phyloP scores from a whole-genome alignment of 2,888 invertebrate species.

The Drosophila peninsularis region DNA sequence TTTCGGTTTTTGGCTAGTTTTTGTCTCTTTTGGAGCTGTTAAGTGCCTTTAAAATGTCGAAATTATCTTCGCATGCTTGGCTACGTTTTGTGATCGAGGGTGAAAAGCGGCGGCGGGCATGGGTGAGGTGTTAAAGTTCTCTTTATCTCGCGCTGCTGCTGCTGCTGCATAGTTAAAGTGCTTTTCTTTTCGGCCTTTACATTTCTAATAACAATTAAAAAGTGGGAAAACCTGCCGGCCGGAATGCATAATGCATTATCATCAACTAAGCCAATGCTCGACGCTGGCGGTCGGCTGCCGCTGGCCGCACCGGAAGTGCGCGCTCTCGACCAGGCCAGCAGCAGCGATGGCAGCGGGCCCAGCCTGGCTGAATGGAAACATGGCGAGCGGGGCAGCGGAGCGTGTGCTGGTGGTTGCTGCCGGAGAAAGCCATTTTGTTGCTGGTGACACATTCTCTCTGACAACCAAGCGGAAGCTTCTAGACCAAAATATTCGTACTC shows the following conservation, averaged over 20 bases:
- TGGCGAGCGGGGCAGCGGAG: constrained; percentile 49
- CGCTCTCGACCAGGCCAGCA: constrained; percentile 40
- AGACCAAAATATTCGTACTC: background rate
- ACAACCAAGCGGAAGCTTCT: constrained; percentile 17
- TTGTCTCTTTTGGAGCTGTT: constrained; percentile 47
- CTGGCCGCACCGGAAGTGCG: constrained; percentile 48
- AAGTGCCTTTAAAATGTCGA: constrained; percentile 71
- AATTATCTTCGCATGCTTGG: constrained; percentile 73
- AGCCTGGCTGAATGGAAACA: constrained; percentile 19
- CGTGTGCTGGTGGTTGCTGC: constrained; percentile 41
- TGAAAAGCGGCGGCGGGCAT: constrained; percentile 15
- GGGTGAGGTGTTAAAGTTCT: constrained; percentile 67
- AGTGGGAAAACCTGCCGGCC: constrained; percentile 53
- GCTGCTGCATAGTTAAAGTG: constrained; percentile 42
- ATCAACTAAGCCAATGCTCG: constrained; percentile 45
- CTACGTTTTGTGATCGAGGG: constrained; percentile 46
- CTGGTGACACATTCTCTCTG: constrained; percentile 17
- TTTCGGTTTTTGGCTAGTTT: constrained; percentile 13
- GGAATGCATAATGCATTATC: constrained; percentile 74
- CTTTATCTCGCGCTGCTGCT: constrained; percentile 44
- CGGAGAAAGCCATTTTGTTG: constrained; percentile 47
- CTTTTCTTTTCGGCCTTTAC: constrained; percentile 31
- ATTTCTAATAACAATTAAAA: constrained; percentile 65
- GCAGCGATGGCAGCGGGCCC: constrained; percentile 36
- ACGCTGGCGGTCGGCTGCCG: constrained; percentile 68